These are phyloP conservation scores for Amphipyra tragopoginis DNA, from an alignment of 2,888 invertebrate species.

Conservation along the genomic window DNA sequence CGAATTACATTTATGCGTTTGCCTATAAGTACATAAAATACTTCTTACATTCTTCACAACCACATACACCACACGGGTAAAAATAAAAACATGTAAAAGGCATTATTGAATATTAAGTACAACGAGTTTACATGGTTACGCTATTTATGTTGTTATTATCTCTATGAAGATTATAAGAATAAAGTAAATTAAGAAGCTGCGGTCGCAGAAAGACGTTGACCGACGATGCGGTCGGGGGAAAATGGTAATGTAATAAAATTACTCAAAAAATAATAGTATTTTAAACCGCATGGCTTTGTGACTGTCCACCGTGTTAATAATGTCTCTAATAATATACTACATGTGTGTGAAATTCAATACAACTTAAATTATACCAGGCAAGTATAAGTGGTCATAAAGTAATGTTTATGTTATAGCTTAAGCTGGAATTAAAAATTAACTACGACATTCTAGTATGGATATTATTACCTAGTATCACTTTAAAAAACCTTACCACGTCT, in stretches of 20 bases:
- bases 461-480: neutral
- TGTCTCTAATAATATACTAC: neutral
- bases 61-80: neutral
- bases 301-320: neutral
- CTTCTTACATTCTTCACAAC: neutral
- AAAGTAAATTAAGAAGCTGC: slow-evolving; percentile 62
- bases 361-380: too few relatives aligned
- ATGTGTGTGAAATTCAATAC: too few relatives aligned
- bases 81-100: neutral
- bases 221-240: slow-evolving; percentile 57
- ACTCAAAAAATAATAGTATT: slow-evolving; percentile 6
- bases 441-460: too few relatives aligned
- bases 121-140: slow-evolving; percentile 18
- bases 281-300: slow-evolving; percentile 4
- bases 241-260: slow-evolving; percentile 16
- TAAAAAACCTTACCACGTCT: neutral
- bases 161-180: slow-evolving; percentile 60
- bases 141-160: slow-evolving; percentile 27
- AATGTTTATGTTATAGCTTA: too few relatives aligned
- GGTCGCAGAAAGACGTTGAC: slow-evolving; percentile 70
- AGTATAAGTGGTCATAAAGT: too few relatives aligned
- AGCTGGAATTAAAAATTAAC: too few relatives aligned
- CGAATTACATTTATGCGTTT: too few relatives aligned
- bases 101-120: neutral
- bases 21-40: neutral